Percentiles rank a stretch among this genome's conserved stretches.
Conservation (phyloP, 2,113 vertebrate species). For the Pygoscelis antarcticus region DNA sequence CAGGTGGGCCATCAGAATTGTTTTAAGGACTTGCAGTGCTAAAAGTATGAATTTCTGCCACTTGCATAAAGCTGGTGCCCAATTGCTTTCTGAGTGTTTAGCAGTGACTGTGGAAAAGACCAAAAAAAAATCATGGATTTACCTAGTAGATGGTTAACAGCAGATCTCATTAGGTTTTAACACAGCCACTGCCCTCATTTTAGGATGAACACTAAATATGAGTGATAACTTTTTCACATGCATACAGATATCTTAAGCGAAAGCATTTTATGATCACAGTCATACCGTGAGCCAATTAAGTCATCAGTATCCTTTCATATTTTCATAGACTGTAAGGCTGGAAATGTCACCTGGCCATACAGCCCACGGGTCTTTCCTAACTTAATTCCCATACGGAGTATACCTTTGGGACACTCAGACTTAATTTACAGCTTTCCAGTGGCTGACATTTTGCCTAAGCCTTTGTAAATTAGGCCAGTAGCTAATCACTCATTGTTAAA, state of each 20-base stretch:
- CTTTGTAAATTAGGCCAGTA: background rate
- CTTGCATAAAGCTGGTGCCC: background rate
- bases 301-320: background rate
- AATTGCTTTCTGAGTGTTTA: background rate
- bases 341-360: background rate
- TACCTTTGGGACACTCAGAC: background rate
- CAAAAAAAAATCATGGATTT: background rate
- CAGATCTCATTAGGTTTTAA: background rate
- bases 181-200: background rate
- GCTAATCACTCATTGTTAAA: background rate
- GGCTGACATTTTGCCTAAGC: background rate
- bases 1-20: background rate
- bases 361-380: background rate
- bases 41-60: background rate
- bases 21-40: background rate
- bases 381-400: background rate
- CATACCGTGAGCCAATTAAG: accelerated
- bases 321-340: background rate
- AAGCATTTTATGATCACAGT: background rate
- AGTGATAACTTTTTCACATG: background rate
- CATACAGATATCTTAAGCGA: background rate
- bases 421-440: background rate
- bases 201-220: background rate
- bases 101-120: background rate
- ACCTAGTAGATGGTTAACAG: background rate